Evolutionary conservation across 2,888 invertebrate species (phyloP), one percentile per base, ranked within the genome.

Genomic region (Gibbula magus): DNA sequence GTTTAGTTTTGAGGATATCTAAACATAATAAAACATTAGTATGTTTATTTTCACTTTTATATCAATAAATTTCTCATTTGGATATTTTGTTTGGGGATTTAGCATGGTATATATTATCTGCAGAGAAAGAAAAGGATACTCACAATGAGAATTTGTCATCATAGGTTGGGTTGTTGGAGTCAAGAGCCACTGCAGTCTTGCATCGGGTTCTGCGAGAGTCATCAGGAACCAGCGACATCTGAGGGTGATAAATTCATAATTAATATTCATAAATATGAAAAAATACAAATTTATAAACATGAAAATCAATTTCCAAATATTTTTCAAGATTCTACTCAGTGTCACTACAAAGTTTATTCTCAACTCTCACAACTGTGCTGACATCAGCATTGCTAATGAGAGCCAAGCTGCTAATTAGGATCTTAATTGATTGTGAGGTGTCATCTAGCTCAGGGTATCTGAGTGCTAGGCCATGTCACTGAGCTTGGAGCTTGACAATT

Each of bases 141-240:
- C 85, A 92, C 92, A 92, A 89, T 10, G 92, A 92, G 81, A 92
- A 91, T 83, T 92, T 92, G 77, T 92, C 91, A 79, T 92, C 91
- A 83, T 85, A 92, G 8, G 88, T 77, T 2, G 92, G 92, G 75
- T 88, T 90, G 86, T 91, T 92, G 18, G 89, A 87, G 77, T 88
- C 89, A 8, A 32, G 78, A 7, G 89, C 82, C 13, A 89, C 82
- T 18, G 89, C 88, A 2, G 92, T 92, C 81, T 88, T 90, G 80
- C 91, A 91, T 75, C 88, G 85, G 0, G 91, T 82, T 86, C 82
- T 88, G 78, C 88, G 88, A 0, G 83, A 84, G 67, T 90, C 89
- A 81, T 92, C 92, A 0, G 91, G 92, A 1, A 90, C 86, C 61
- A 92, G 79, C 10, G 89, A 88, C 86, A 92, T 81, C 91, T 91